Base-by-base conservation (phyloP, 2,888 invertebrate species). In the Agrotis exclamationis region DNA sequence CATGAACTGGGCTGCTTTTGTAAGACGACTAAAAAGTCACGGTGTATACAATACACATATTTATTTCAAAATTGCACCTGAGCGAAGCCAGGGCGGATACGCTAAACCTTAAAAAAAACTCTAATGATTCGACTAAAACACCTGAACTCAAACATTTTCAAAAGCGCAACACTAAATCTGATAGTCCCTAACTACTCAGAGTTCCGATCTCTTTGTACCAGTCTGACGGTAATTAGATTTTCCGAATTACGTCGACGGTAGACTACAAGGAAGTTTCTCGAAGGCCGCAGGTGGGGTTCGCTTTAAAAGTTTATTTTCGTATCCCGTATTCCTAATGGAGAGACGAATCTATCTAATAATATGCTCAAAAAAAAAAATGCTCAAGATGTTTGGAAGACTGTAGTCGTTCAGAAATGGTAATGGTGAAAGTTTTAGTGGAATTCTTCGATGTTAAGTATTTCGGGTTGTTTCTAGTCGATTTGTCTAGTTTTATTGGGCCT, bases 191-290 rank as follows among this genome's bases (percentile, higher is more conserved):
- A 53, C 63, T 70, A 66, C 58, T 44, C 13, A 51, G 48, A 63
- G 59, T 64, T 59, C 45, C 45, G 51, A 57, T 47, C 56, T 71
- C 76, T 80, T 77, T 79, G 74, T 78, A 74, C 69, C 63, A 75
- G 80, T 78, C 80, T 71, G 79, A 86, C 88, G 84, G 86, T 90
- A 90, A 91, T 91, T 89, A 89, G 85, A 88, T 90, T 88, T 79
- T 68, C 79, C 58, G 81, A 84, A 87, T 89, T 85, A 89, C 89
- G 86, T 85, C 75, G 84, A 72, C 77, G 72, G 76, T 78, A 86
- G 86, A 84, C 86, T 89, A 85, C 83, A 87, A 87, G 56, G n/a
- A 56, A 56, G 86, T 87, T 86, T 76, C 76, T 54, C 62, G 76
- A 80, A 81, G 79, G 83, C 83, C 84, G 70, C 79, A 84, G 89